Conservation (phyloP, 2,797 vertebrate species). For the Peromyscus aztecus region DNA sequence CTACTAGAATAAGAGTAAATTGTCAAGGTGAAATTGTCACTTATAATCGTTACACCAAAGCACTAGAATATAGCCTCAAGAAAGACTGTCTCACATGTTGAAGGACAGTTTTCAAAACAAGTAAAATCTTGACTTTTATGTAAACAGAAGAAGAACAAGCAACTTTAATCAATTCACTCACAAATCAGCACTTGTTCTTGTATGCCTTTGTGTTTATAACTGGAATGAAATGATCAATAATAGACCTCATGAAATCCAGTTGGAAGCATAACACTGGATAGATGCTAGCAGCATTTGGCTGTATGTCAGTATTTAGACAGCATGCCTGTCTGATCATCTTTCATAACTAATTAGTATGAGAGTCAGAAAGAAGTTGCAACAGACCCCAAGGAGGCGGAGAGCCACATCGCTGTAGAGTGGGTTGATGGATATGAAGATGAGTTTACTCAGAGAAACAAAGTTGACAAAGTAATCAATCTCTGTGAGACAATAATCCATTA, state of each 20-base stretch:
- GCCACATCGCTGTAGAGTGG: neutral
- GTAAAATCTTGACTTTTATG: neutral
- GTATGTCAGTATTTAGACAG: neutral
- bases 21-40: neutral
- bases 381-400: neutral
- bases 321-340: neutral
- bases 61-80: neutral
- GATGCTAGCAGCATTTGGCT: neutral
- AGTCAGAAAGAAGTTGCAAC: neutral
- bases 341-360: neutral
- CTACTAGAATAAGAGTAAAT: neutral
- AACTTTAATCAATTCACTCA: neutral
- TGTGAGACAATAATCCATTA: neutral
- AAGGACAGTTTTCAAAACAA: constrained; percentile 4
- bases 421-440: neutral
- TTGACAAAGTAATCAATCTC: neutral
- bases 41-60: neutral
- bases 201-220: neutral
- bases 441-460: neutral
- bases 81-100: neutral
- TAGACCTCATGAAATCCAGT: neutral
- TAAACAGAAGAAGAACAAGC: neutral
- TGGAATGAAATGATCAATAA: too few species aligned
- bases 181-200: neutral
- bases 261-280: neutral